These are phyloP conservation scores for Leucopternis melanops DNA, from an alignment of 2,113 vertebrate species.

Conservation along the genomic window DNA sequence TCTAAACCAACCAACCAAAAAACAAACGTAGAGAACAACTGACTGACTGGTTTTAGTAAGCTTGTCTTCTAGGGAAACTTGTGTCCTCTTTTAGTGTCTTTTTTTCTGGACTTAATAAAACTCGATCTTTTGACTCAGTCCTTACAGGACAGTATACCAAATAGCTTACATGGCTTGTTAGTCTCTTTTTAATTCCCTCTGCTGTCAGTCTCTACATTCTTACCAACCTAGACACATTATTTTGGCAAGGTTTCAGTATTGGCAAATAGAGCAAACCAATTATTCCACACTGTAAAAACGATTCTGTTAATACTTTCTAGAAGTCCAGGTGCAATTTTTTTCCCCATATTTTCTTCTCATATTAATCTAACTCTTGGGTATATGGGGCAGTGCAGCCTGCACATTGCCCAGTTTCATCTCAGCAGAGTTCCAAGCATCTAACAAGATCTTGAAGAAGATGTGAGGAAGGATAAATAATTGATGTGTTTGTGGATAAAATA, in stretches of 20 bases:
- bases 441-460: not conserved
- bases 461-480: not conserved
- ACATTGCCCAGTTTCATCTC: not conserved
- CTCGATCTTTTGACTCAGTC: not conserved
- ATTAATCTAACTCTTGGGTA: not conserved
- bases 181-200: not conserved
- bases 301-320: not conserved
- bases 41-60: not conserved
- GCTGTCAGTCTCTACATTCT: not conserved
- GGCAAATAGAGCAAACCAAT: not conserved
- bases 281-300: not conserved
- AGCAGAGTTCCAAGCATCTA: not conserved
- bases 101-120: not conserved
- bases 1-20: not conserved
- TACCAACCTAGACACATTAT: not conserved
- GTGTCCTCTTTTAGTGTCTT: not conserved
- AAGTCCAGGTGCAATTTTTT: not conserved
- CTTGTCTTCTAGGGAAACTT: not conserved
- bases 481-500: not conserved
- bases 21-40: not conserved
- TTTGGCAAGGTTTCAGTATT: not conserved
- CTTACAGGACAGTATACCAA: not conserved
- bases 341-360: not conserved
- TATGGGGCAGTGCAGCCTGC: not conserved
- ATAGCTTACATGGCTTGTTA: not conserved